phyloP scores from a whole-genome alignment of 2,888 invertebrate species.

The Frankliniella fusca region DNA sequence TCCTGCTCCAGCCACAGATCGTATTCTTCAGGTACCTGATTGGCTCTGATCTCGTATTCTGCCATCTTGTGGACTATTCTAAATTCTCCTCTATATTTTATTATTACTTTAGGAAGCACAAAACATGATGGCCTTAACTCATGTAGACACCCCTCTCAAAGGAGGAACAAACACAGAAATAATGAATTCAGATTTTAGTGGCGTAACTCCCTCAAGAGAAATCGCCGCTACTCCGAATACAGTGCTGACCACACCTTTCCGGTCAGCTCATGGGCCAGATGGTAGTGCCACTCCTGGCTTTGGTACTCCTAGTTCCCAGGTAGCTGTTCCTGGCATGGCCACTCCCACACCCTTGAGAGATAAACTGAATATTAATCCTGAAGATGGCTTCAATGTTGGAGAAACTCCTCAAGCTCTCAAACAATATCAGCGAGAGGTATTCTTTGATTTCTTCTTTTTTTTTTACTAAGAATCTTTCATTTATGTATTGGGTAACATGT shows the following conservation, averaged over 20 bases:
- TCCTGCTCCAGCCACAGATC: conserved; percentile 77
- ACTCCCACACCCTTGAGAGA: conserved; percentile 81
- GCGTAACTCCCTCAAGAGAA: conserved; percentile 70
- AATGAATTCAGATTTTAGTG: conserved; percentile 81
- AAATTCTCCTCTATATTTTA: conserved; percentile 28
- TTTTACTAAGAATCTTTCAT: not conserved
- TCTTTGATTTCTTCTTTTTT: not conserved
- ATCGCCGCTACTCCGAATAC: conserved; percentile 83
- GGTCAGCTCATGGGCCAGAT: conserved; percentile 45
- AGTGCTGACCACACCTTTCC: conserved; percentile 80
- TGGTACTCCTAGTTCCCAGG: conserved; percentile 50
- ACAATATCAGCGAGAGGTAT: conserved; percentile 65
- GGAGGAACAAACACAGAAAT: conserved; percentile 94
- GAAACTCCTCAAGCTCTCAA: conserved; percentile 66
- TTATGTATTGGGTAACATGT: not conserved
- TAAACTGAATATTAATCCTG: conserved; percentile 90
- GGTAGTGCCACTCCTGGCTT: conserved; percentile 24
- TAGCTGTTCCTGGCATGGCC: conserved; percentile 48
- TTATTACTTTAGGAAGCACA: conserved; percentile 80
- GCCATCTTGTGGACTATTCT: not conserved
- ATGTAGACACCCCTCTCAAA: conserved; percentile 95
- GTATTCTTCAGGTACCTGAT: conserved; percentile 52
- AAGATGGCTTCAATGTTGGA: conserved; percentile 67
- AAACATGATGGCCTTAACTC: conserved; percentile 96
- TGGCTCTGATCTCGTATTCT: not conserved